phyloP scores from a whole-genome alignment of 2,888 invertebrate species.

The Synanthedon andrenaeformis region DNA sequence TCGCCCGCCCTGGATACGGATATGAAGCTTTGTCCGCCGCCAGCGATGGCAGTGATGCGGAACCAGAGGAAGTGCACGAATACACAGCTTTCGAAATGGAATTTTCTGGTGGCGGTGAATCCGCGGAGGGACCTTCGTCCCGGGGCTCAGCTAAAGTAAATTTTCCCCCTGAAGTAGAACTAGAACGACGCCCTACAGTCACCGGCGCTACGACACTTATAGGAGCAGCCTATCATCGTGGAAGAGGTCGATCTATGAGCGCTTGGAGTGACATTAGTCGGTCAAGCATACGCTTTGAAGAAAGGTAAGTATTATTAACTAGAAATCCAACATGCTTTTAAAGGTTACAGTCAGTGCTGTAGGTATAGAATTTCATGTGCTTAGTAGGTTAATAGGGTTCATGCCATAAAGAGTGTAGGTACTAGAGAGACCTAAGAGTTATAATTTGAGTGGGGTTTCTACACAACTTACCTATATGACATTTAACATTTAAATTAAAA shows the following conservation, averaged over 20 bases:
- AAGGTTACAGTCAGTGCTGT: slow-evolving; percentile 10
- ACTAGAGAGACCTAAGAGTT: slow-evolving; percentile 2
- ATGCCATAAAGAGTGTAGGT: slow-evolving; percentile 6
- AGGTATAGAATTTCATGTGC: slow-evolving; percentile 14
- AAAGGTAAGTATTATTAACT: slow-evolving; percentile 66
- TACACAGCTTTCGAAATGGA: slow-evolving; percentile 62
- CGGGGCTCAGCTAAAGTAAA: slow-evolving; percentile 74
- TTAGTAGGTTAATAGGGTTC: slow-evolving; percentile 2
- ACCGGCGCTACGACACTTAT: slow-evolving; percentile 37
- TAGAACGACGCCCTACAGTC: slow-evolving; percentile 57
- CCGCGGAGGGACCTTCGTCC: slow-evolving; percentile 52
- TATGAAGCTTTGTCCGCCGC: slow-evolving; percentile 64
- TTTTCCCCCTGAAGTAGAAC: slow-evolving; percentile 71
- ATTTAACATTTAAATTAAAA: slow-evolving; percentile 15
- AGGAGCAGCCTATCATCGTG: slow-evolving; percentile 61
- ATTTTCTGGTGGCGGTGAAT: slow-evolving; percentile 51
- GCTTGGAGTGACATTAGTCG: slow-evolving; percentile 90
- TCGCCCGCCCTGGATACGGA: slow-evolving; percentile 62
- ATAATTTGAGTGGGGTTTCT: slow-evolving; percentile 20
- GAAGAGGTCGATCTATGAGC: slow-evolving; percentile 82
- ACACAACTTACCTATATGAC: slow-evolving; percentile 36
- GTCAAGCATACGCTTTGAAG: slow-evolving; percentile 84
- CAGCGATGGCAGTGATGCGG: slow-evolving; percentile 60
- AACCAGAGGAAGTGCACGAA: slow-evolving; percentile 51
- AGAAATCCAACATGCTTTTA: not conserved